These are phyloP conservation scores for Globodera rostochiensis DNA, from an alignment of 1,140 invertebrate species.

Conservation along the genomic window DNA sequence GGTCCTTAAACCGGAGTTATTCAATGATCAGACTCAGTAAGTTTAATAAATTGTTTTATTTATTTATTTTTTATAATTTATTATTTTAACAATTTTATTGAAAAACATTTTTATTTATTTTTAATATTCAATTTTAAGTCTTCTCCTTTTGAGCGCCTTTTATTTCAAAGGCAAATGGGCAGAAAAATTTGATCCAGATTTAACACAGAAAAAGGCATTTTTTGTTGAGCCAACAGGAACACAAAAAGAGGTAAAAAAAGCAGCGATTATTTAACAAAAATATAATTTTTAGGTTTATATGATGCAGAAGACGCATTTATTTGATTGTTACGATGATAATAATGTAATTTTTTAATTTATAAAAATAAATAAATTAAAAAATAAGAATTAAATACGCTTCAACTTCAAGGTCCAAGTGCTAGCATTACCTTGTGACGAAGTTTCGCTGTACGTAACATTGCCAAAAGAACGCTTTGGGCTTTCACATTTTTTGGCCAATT, in stretches of 20 bases:
- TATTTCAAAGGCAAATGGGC: conserved; percentile 1
- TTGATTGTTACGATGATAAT: background rate
- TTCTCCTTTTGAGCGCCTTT: background rate
- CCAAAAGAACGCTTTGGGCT: background rate
- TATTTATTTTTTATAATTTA: no score
- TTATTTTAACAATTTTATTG: background rate
- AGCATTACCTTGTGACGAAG: background rate
- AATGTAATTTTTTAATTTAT: background rate
- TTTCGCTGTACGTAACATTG: background rate
- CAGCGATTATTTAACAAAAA: background rate
- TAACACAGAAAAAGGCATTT: conserved; percentile 1
- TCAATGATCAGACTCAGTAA: background rate
- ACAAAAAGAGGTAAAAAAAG: background rate
- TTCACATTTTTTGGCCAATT: background rate
- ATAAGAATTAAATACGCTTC: no score
- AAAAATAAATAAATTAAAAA: background rate
- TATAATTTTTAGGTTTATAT: background rate
- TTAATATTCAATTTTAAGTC: background rate
- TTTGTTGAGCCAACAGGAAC: background rate
- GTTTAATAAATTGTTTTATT: no score
- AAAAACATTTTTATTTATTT: background rate
- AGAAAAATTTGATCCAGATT: background rate
- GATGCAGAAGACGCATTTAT: background rate
- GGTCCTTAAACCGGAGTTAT: background rate
- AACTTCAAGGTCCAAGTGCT: background rate